Evolutionary conservation across 1,140 invertebrate species (phyloP).

Genomic region (Odontomachus brunneus): DNA sequence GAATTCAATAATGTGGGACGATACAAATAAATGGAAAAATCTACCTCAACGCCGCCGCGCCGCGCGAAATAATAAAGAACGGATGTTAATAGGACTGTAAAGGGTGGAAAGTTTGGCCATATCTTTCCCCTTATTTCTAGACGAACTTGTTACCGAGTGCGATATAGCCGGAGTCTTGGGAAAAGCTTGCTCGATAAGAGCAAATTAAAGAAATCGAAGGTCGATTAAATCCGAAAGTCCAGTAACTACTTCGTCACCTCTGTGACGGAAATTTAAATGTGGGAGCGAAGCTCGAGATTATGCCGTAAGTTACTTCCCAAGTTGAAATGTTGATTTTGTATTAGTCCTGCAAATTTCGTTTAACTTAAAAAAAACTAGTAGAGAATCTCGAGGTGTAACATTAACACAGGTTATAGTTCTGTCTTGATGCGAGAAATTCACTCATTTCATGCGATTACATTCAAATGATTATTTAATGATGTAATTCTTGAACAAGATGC

Average conservation of each 20-base stretch:
- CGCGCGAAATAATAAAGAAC: conserved; percentile 60
- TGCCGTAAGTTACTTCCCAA: too few species aligned
- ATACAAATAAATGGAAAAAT: conserved; percentile 71
- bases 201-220: conserved; percentile 20
- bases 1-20: conserved; percentile 71
- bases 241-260: background rate
- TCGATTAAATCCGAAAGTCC: background rate
- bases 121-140: conserved; percentile 24
- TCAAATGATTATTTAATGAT: too few species aligned
- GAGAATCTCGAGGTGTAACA: too few species aligned
- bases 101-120: background rate
- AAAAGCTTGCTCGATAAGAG: conserved; percentile 18
- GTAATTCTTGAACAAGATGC: too few species aligned
- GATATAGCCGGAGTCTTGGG: conserved; percentile 15
- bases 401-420: too few species aligned
- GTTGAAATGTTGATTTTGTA: background rate
- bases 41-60: conserved; percentile 19
- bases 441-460: too few species aligned
- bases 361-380: too few species aligned
- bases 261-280: background rate
- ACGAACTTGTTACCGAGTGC: conserved; percentile 4
- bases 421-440: too few species aligned
- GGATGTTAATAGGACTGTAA: conserved; percentile 19
- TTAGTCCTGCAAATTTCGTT: too few species aligned
- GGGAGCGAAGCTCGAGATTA: too few species aligned